Base-by-base conservation (phyloP, 1,140 invertebrate genomes). In the Helicoverpa zea region DNA sequence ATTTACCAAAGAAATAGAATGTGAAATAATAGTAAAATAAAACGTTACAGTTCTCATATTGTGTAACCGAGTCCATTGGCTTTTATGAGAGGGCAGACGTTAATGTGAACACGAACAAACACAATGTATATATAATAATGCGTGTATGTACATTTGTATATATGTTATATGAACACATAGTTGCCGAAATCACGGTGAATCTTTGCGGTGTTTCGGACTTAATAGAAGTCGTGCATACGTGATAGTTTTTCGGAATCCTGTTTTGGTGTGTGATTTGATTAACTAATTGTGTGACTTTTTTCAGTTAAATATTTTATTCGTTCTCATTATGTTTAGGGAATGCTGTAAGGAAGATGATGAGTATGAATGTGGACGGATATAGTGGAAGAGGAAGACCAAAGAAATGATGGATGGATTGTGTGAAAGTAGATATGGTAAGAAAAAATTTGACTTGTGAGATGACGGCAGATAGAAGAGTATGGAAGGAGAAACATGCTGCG, bases 11-110 rank as follows among this genome's bases (percentile, higher is more conserved):
- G 76, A 72, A 81, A 86, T 81, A 77, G 82, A 87, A 85, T 80
- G 84, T 81, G 70, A 35, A 76, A 87, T 88, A 88, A 90, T 85
- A 86, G 79, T 90, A 90, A 88, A 90, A 90, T 85, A 88, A 84
- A 90, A 87, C 85, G 86, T 72, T 83, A 81, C 81, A 83, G 83
- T 81, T 76, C 81, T 83, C 81, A 84, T 88, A 88, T 82, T 81
- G 83, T 81, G 80, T 18, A 56, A 81, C 83, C 80, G 74, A 81
- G 81, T 66, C 80, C 88, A 82, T 90, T 90, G 84, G 73, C 73
- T 90, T 90, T 90, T 90, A 90, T 85, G 86, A 56, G 79, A 82
- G 77, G 81, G 75, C 66, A 63, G 66, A 78, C 81, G 79, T 84
- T 82, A 84, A 82, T 78, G 81, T 87, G 85, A 87, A 87, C 75